phyloP scores from a whole-genome alignment of 2,113 vertebrate species.

The Struthidea cinerea region DNA sequence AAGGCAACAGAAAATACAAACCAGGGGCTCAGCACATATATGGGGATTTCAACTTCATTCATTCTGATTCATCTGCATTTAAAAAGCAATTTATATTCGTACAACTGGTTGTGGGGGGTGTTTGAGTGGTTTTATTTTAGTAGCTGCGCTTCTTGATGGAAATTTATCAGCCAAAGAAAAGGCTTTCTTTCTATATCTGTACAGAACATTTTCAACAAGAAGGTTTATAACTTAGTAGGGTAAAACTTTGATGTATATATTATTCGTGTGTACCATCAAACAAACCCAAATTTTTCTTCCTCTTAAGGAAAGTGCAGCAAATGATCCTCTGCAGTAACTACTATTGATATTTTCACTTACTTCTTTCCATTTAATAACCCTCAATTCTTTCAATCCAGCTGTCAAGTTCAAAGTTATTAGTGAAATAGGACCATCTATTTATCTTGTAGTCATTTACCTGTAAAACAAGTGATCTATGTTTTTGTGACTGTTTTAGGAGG shows the following conservation, averaged over 20 bases:
- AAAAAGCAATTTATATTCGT: conserved; percentile 3
- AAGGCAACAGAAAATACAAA: not conserved
- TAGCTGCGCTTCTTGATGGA: not conserved
- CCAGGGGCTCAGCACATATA: not conserved
- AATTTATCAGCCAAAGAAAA: not conserved
- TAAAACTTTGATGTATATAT: not conserved
- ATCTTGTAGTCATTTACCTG: not conserved
- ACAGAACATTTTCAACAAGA: not conserved
- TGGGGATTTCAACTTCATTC: not conserved
- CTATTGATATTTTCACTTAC: not conserved
- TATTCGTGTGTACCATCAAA: not conserved
- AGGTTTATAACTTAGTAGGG: not conserved
- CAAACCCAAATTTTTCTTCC: not conserved
- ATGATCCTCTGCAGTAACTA: not conserved
- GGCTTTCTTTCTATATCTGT: not conserved
- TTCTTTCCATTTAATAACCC: not conserved
- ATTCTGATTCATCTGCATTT: not conserved
- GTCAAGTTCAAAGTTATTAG: not conserved
- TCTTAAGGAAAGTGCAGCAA: not conserved
- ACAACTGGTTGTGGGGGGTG: rapidly evolving
- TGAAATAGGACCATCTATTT: not conserved
- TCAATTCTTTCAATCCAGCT: not conserved
- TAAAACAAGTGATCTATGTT: not conserved
- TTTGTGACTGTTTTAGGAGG: not conserved
- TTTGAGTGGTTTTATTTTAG: not conserved